Percentiles rank a stretch among this genome's conserved stretches.
Evolutionary conservation across 2,888 invertebrate species (phyloP).

Genomic region (Pristionchus arcanus): DNA sequence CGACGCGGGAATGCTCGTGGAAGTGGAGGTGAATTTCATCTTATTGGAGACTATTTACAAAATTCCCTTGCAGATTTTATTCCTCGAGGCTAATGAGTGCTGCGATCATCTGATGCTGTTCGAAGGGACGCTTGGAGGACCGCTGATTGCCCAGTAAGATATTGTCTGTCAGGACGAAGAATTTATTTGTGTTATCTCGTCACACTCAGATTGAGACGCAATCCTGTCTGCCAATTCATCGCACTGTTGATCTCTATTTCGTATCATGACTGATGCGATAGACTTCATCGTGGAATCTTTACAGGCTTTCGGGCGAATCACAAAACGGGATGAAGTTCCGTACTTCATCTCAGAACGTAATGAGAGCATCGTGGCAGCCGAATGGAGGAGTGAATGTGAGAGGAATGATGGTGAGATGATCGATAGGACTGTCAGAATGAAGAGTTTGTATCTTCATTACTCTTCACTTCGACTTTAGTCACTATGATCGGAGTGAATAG

Average conservation of each 20-base stretch:
- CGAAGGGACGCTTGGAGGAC: neutral
- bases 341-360: neutral
- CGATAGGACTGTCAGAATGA: too few relatives aligned
- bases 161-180: neutral
- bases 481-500: too few relatives aligned
- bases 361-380: conserved; percentile 23
- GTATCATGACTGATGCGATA: too few relatives aligned
- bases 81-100: conserved; percentile 9
- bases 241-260: too few relatives aligned
- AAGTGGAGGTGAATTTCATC: neutral
- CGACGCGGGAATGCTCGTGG: neutral
- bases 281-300: neutral
- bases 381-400: conserved; percentile 15
- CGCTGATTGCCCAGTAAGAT: neutral
- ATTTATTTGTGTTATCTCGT: too few relatives aligned
- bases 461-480: too few relatives aligned
- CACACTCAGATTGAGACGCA: too few relatives aligned
- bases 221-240: too few relatives aligned
- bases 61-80: neutral
- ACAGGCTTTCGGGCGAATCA: neutral
- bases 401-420: neutral
- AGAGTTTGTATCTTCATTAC: too few relatives aligned
- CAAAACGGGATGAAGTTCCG: neutral
- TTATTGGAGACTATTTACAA: neutral
- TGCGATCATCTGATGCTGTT: neutral